phyloP scores from a whole-genome alignment of 2,113 vertebrate genomes.

The Rhipidura dahli region DNA sequence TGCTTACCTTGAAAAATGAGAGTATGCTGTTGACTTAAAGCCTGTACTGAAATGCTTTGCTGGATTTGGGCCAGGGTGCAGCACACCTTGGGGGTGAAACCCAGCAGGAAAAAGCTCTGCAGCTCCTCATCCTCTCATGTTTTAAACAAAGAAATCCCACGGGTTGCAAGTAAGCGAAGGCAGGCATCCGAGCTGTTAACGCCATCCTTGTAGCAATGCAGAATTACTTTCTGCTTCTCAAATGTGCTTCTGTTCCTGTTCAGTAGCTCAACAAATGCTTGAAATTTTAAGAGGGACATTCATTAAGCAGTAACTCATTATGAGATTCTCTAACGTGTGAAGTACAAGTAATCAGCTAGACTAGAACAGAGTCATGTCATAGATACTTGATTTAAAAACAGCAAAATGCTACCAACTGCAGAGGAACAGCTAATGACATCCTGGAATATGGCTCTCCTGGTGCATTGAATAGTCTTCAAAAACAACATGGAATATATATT shows the following conservation, averaged over 20 bases:
- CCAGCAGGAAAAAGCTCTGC: background rate
- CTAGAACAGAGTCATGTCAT: background rate
- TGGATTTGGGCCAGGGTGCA: conserved; percentile 10
- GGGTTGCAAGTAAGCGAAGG: background rate
- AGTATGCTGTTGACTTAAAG: conserved; percentile 28
- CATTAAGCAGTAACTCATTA: conserved; percentile 25
- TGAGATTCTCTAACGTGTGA: conserved; percentile 19
- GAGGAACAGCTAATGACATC: background rate
- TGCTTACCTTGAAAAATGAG: conserved; percentile 55
- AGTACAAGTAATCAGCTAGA: conserved; percentile 27
- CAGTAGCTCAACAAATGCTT: conserved; percentile 19
- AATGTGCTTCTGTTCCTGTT: conserved; percentile 15
- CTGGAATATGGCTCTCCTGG: background rate
- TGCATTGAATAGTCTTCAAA: background rate
- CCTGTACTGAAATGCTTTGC: conserved; percentile 14
- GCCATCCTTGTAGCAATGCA: background rate
- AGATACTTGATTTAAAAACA: conserved; percentile 29
- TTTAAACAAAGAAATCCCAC: background rate
- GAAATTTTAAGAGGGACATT: conserved; percentile 15
- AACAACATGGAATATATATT: background rate
- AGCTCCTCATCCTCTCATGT: background rate
- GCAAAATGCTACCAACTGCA: conserved; percentile 21
- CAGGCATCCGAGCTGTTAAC: background rate
- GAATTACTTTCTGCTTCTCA: conserved; percentile 13
- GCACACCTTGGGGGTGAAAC: conserved; percentile 41